A percentile compares a stretch with the other conserved stretches of the same genome.
phyloP scores from a whole-genome alignment of 2,888 invertebrate genomes.

The Bombyx huttoni region DNA sequence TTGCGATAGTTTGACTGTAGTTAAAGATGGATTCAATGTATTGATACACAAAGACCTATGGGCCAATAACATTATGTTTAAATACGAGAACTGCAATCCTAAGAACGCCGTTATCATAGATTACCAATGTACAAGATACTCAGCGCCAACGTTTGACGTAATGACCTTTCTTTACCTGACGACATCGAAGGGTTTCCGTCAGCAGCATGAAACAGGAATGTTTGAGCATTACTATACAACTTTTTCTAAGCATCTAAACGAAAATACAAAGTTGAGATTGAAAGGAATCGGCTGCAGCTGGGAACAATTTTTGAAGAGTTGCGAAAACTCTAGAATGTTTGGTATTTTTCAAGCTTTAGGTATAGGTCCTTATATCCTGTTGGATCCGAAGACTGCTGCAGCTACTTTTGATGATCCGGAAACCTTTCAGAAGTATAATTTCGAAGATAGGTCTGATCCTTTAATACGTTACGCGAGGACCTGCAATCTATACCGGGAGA shows the following conservation, averaged over 20 bases:
- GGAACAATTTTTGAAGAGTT: slow-evolving; percentile 20
- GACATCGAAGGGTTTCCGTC: slow-evolving; percentile 32
- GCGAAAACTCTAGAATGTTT: slow-evolving; percentile 26
- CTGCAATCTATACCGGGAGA: slow-evolving; percentile 18
- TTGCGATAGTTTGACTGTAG: slow-evolving; percentile 27
- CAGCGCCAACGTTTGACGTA: slow-evolving; percentile 49
- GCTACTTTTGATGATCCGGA: slow-evolving; percentile 25
- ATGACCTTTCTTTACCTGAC: slow-evolving; percentile 36
- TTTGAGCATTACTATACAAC: slow-evolving; percentile 30
- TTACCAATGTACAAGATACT: slow-evolving; percentile 46
- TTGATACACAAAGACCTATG: slow-evolving; percentile 51
- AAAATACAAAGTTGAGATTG: slow-evolving; percentile 21
- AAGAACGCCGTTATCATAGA: slow-evolving; percentile 39
- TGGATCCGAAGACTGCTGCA: slow-evolving; percentile 24
- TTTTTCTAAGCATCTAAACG: slow-evolving; percentile 25
- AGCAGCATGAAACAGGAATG: slow-evolving; percentile 25
- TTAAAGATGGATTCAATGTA: slow-evolving; percentile 35
- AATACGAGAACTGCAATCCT: slow-evolving; percentile 29
- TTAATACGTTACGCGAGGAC: slow-evolving; percentile 20
- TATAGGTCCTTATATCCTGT: slow-evolving; percentile 23
- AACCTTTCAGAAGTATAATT: slow-evolving; percentile 18
- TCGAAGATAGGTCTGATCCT: slow-evolving; percentile 22
- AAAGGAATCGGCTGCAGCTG: slow-evolving; percentile 23
- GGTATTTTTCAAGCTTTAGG: slow-evolving; percentile 17
- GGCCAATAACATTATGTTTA: slow-evolving; percentile 53